These are phyloP conservation scores for Galago senegalensis DNA, from an alignment of 2,797 vertebrate species.

Conservation along the genomic window DNA sequence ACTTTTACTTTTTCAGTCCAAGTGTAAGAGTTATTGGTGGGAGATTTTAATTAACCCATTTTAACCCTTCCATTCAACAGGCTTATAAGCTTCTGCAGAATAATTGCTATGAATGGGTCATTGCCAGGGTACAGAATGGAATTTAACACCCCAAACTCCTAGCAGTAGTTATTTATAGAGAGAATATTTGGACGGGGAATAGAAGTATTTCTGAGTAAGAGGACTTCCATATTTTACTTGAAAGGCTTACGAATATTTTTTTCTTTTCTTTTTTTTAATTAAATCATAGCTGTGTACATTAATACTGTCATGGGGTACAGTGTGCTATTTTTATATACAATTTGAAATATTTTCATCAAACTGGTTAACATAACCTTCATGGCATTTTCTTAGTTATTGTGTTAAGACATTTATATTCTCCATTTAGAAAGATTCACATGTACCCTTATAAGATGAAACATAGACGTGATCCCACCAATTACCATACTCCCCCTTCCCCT, in stretches of 20 bases:
- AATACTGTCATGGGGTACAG: too few species aligned
- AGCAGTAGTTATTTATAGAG: neutral
- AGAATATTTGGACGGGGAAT: neutral
- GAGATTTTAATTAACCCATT: slow-evolving; percentile 8
- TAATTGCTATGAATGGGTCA: neutral
- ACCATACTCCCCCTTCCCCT: too few species aligned
- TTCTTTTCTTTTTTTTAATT: too few species aligned
- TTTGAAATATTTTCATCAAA: too few species aligned
- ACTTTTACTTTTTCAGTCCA: slow-evolving; percentile 29
- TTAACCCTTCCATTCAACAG: neutral
- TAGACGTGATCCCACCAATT: too few species aligned
- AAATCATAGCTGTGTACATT: too few species aligned
- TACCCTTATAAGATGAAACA: too few species aligned
- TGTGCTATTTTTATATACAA: too few species aligned
- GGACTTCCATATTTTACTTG: neutral
- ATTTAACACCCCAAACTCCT: neutral
- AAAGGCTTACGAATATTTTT: neutral
- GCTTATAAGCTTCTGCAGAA: neutral
- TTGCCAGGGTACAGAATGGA: neutral
- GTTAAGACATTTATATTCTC: too few species aligned
- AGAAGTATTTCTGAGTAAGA: neutral
- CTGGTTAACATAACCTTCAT: too few species aligned
- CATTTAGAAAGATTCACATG: too few species aligned
- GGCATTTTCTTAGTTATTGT: too few species aligned
- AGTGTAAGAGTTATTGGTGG: neutral